Evolutionary conservation across 2,113 vertebrate species (phyloP).

Genomic region (Platichthys stellatus): DNA sequence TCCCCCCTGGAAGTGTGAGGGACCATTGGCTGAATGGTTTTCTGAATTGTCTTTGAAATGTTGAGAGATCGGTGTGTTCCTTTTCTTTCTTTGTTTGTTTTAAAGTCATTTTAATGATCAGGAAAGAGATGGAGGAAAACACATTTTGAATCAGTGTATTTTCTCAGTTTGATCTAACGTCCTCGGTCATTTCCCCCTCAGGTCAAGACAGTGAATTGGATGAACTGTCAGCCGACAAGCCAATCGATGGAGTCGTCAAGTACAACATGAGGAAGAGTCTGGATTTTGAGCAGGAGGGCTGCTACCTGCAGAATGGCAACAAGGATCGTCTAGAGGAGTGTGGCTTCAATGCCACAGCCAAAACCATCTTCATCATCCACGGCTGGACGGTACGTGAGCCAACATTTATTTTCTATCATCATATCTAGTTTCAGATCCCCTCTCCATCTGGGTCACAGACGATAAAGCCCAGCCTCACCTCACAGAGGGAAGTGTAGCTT

Average conservation of each 20-base stretch:
- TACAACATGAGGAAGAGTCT: constrained; percentile 84
- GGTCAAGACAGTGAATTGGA: constrained; percentile 39
- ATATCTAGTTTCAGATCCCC: background rate
- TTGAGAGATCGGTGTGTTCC: background rate
- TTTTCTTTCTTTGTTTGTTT: background rate
- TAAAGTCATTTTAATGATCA: background rate
- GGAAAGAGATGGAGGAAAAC: background rate
- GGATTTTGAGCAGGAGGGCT: constrained; percentile 84
- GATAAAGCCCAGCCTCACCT: background rate
- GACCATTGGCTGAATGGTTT: constrained; percentile 4
- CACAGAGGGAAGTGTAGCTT: too few relatives aligned
- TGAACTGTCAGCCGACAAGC: background rate
- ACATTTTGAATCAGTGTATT: background rate
- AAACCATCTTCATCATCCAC: constrained; percentile 94
- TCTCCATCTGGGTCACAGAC: background rate
- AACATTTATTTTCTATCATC: background rate
- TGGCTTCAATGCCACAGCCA: constrained; percentile 88
- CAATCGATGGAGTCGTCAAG: constrained; percentile 63
- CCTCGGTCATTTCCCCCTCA: background rate
- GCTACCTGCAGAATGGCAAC: constrained; percentile 79
- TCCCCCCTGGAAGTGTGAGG: background rate
- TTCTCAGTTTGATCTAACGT: background rate
- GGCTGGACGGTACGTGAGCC: constrained; percentile 89
- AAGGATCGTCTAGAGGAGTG: constrained; percentile 81
- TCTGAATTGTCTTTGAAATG: background rate